These are phyloP conservation scores for Ondatra zibethicus DNA, from an alignment of 2,113 vertebrate genomes.

Conservation along the genomic window DNA sequence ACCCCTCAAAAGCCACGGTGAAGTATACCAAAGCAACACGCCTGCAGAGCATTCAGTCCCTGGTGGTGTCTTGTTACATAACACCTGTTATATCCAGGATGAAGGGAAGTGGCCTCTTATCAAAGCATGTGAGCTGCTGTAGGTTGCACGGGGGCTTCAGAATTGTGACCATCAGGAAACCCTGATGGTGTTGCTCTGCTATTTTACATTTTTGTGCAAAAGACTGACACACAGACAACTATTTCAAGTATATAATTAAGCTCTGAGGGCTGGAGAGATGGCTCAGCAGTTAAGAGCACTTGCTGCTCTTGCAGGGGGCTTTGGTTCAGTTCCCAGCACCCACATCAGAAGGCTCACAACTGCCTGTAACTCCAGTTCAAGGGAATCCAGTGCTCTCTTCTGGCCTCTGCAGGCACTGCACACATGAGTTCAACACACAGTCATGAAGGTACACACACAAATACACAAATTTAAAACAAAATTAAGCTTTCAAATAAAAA, in stretches of 20 bases:
- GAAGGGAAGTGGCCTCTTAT: not conserved
- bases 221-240: not conserved
- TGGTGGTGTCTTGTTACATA: not conserved
- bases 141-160: not conserved
- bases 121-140: not conserved
- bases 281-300: not conserved
- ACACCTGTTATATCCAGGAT: not conserved
- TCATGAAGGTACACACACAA: not conserved
- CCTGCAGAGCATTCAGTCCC: not conserved
- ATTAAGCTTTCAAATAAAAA: not conserved
- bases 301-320: not conserved
- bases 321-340: not conserved
- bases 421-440: not conserved
- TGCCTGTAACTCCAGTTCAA: not conserved
- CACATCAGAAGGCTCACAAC: not conserved
- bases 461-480: not conserved
- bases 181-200: not conserved
- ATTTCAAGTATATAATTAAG: slow-evolving; percentile 11
- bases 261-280: not conserved
- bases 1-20: not conserved
- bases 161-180: fast-evolving
- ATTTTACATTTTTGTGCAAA: not conserved
- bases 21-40: not conserved
- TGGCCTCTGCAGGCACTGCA: not conserved
- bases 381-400: not conserved